A percentile compares a stretch with the other conserved stretches of the same genome.
These are phyloP conservation scores for Sebastolobus alascanus DNA, from an alignment of 2,797 vertebrate genomes.

Conservation along the genomic window DNA sequence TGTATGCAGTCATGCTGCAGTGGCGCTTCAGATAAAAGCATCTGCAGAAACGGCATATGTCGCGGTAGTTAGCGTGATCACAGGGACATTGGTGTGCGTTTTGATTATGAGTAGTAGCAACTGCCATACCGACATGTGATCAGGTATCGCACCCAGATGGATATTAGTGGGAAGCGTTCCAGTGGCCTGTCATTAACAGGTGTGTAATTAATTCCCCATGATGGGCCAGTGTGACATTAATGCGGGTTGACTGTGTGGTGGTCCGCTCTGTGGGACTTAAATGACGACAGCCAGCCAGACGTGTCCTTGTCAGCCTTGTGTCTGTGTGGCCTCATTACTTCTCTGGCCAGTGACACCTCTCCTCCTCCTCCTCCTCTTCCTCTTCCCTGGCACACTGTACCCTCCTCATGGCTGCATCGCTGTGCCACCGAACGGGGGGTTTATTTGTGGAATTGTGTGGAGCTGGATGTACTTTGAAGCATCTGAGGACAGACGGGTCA, in stretches of 20 bases:
- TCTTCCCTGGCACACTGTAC: constrained; percentile 36
- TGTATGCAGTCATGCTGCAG: constrained; percentile 24
- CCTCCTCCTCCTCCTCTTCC: constrained; percentile 37
- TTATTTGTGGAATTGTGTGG: constrained; percentile 42
- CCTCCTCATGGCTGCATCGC: constrained; percentile 23
- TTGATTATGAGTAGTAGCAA: constrained; percentile 53
- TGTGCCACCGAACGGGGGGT: constrained; percentile 25
- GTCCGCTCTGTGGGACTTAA: constrained; percentile 82
- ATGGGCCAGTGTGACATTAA: constrained; percentile 83
- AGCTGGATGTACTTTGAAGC: constrained; percentile 50
- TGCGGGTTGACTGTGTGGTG: constrained; percentile 77
- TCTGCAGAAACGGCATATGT: constrained; percentile 53
- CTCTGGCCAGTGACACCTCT: constrained; percentile 69
- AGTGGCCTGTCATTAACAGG: constrained; percentile 83
- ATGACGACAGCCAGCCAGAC: constrained; percentile 82
- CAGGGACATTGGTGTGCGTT: constrained; percentile 44
- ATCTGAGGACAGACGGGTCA: constrained; percentile 32
- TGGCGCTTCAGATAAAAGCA: constrained; percentile 29
- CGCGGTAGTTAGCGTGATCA: constrained; percentile 53
- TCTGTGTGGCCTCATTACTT: constrained; percentile 81
- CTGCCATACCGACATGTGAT: constrained; percentile 53
- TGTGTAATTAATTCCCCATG: constrained; percentile 86
- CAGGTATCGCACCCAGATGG: constrained; percentile 72
- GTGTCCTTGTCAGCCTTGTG: constrained; percentile 83
- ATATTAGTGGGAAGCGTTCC: constrained; percentile 74